phyloP scores from a whole-genome alignment of 2,113 vertebrate genomes.

The Cygnus buccinator region DNA sequence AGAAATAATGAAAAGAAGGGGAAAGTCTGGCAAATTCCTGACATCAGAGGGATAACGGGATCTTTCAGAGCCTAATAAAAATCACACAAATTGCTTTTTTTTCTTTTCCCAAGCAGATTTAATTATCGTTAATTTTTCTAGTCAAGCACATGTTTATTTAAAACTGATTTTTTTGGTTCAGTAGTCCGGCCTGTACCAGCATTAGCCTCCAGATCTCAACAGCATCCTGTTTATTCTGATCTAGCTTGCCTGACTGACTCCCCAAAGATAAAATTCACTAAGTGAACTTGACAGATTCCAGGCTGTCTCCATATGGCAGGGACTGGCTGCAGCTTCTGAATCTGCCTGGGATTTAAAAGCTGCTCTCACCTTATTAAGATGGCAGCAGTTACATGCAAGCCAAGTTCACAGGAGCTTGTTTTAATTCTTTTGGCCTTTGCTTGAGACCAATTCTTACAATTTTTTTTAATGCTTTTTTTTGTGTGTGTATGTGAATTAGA shows the following conservation, averaged over 20 bases:
- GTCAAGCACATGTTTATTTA: constrained; percentile 53
- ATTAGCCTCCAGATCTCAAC: constrained; percentile 78
- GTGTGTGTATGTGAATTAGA: constrained; percentile 34
- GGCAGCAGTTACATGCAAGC: constrained; percentile 79
- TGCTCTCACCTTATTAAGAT: constrained; percentile 84
- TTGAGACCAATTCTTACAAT: constrained; percentile 20
- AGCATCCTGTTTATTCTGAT: constrained; percentile 79
- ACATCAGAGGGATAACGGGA: not conserved
- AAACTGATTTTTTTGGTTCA: constrained; percentile 65
- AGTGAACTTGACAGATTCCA: constrained; percentile 88
- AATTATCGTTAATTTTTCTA: constrained; percentile 63
- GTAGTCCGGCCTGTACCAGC: constrained; percentile 66
- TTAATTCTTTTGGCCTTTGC: constrained; percentile 62
- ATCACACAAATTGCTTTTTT: not conserved
- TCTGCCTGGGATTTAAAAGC: constrained; percentile 74
- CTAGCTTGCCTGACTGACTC: constrained; percentile 80
- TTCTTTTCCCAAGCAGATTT: constrained; percentile 37
- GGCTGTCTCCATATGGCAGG: constrained; percentile 85
- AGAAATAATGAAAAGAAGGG: not conserved
- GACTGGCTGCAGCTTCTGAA: constrained; percentile 69
- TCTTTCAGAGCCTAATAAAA: not conserved
- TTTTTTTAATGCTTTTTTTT: not conserved
- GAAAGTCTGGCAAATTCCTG: not conserved
- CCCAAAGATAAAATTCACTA: constrained; percentile 84
- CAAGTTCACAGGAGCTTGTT: constrained; percentile 69